Conservation (phyloP, 2,888 invertebrate species). For the Clanis bilineata region DNA sequence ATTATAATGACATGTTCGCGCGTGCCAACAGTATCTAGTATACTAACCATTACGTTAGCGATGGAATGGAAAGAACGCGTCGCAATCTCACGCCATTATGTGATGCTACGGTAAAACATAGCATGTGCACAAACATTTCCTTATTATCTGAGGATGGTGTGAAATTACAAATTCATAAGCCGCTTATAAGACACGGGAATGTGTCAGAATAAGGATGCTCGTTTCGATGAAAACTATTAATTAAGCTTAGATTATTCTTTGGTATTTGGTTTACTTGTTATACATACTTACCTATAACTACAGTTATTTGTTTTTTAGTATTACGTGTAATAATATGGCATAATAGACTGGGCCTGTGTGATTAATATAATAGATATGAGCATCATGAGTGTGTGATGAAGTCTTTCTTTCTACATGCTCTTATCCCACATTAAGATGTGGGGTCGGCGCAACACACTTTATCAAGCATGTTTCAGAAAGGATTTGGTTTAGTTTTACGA, state of each 20-base stretch:
- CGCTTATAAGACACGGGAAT: conserved; percentile 20
- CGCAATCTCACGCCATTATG: conserved; percentile 44
- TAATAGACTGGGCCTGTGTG: no score
- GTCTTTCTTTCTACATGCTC: no score
- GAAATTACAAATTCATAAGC: conserved; percentile 42
- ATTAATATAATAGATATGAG: no score
- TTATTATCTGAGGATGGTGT: conserved; percentile 44
- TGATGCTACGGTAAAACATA: conserved; percentile 45
- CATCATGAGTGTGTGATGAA: no score
- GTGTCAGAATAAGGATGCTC: conserved; percentile 24
- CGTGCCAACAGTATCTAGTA: conserved; percentile 23
- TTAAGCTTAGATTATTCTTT: not conserved
- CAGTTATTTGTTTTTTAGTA: no score
- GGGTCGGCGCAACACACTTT: no score
- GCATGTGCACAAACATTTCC: conserved; percentile 43
- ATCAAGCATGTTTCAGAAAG: no score
- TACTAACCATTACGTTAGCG: conserved; percentile 25
- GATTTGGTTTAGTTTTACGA: no score
- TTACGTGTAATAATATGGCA: no score
- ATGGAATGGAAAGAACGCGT: conserved; percentile 24
- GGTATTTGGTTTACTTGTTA: not conserved
- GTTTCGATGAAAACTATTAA: no score
- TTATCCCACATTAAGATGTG: no score
- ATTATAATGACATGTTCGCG: conserved; percentile 25
- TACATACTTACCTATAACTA: not conserved